Percentiles rank a stretch among this genome's conserved stretches.
Evolutionary conservation across 1,140 invertebrate species (phyloP).

Genomic region (Scaptodrosophila lebanonensis): DNA sequence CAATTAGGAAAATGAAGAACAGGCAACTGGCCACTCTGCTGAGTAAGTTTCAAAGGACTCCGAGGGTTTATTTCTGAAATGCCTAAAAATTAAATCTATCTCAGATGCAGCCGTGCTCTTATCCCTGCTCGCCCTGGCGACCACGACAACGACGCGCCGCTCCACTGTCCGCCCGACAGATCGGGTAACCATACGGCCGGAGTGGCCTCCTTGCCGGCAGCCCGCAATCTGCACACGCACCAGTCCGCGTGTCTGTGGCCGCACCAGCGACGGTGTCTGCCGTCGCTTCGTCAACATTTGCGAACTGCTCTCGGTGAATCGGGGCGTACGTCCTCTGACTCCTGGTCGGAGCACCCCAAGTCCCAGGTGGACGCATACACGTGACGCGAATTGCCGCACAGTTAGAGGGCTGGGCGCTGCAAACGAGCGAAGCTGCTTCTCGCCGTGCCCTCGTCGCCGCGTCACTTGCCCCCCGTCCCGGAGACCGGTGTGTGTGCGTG

Average conservation of each 20-base stretch:
- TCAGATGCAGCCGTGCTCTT: not conserved
- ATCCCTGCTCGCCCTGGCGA: slow-evolving; percentile 2
- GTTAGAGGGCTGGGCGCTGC: slow-evolving; percentile 25
- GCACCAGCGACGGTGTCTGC: slow-evolving; percentile 32
- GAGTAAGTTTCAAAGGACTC: not conserved
- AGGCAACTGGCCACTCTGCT: slow-evolving; percentile 13
- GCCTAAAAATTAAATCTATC: too few species aligned
- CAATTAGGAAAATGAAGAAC: not conserved
- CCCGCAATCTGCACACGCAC: slow-evolving; percentile 25
- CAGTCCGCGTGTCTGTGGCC: slow-evolving; percentile 46
- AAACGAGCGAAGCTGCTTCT: slow-evolving; percentile 22
- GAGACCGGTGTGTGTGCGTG: slow-evolving; percentile 49
- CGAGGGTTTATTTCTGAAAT: too few species aligned
- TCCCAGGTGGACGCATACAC: slow-evolving; percentile 22
- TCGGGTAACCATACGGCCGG: not conserved
- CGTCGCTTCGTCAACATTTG: slow-evolving; percentile 49
- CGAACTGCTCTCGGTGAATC: slow-evolving; percentile 28
- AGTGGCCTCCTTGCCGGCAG: slow-evolving; percentile 19
- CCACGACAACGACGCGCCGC: not conserved
- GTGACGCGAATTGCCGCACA: slow-evolving; percentile 28
- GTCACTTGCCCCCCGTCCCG: slow-evolving; percentile 16
- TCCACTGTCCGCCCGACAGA: not conserved
- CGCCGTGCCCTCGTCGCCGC: slow-evolving; percentile 26
- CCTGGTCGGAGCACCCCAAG: not conserved
- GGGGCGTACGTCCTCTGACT: too few species aligned